Evolutionary conservation across 2,797 vertebrate genomes (phyloP), one percentile per base, ranked within the genome.

Genomic region (Anabacerthia variegaticeps): DNA sequence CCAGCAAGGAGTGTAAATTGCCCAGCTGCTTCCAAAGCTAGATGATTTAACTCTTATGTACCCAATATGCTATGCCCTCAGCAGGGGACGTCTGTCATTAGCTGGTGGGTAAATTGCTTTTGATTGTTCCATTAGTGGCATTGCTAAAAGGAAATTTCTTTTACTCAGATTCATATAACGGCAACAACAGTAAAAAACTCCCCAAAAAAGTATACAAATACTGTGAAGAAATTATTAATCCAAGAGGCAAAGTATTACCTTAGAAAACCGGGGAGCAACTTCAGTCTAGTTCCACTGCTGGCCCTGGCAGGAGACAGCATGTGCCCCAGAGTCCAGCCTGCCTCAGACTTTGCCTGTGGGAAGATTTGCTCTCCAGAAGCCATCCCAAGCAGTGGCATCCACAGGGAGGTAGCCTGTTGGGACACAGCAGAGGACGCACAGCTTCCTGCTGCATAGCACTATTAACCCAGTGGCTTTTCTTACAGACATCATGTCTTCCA

Each of bases 261-360:
- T 27, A 41, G 44, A 83, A 92, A 92, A 83, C 11, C 51, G 62
- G 30, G 17, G 24, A 51, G 18, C 44, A 71, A 7, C 30, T 49
- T 41, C 13, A 51, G 41, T 12, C 10, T 7, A 12, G 32, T 19
- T 26, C 39, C 41, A 23, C 30, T 24, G 37, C 34, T 43, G 52
- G n/a, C 6, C 5, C 39, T 13, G 56, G 61, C 39, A 82, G 39
- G 22, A 66, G 46, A 8, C 23, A 23, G 41, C 16, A 14, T 4
- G 1, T 1, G 27, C 9, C 2, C 6, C 6, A 37, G 24, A 56
- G 44, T 7, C 22, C 49, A 10, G 54, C 4, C 8, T 15, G 27
- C 74, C 58, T 2, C 30, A 14, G 14, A 19, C 9, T 76, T 19
- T 14, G 3, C 17, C 74, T 65, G 8, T 0, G 32, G 37, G 23